These are phyloP conservation scores for Eonycteris spelaea DNA, from an alignment of 2,113 vertebrate genomes.

Conservation along the genomic window DNA sequence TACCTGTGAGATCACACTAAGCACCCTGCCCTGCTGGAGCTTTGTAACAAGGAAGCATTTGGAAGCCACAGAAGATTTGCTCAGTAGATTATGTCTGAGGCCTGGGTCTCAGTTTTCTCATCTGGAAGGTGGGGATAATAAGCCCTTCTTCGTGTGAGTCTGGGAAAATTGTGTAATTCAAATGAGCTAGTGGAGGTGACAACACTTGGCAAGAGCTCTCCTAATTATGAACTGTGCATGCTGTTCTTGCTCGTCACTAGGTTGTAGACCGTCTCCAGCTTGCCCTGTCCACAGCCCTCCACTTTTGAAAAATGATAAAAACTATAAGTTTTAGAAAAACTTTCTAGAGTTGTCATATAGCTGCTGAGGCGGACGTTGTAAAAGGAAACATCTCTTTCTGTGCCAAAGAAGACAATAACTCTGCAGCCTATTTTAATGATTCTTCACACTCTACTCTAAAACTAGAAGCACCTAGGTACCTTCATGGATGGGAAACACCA, in stretches of 20 bases:
- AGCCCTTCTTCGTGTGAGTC: not conserved
- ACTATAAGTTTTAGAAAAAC: not conserved
- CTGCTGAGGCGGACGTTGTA: not conserved
- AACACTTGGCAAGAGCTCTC: not conserved
- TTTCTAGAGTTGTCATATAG: not conserved
- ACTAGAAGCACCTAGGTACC: not conserved
- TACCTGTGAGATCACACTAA: not conserved
- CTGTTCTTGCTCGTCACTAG: not conserved
- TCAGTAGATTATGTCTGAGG: not conserved
- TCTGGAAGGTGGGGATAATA: not conserved
- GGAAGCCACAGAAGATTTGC: not conserved
- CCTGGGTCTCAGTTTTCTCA: not conserved
- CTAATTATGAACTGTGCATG: accelerated
- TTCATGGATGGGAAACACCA: not conserved
- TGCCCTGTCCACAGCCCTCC: not conserved
- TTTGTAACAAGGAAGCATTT: not conserved
- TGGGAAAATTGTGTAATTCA: not conserved
- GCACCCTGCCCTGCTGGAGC: not conserved
- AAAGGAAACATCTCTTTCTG: not conserved
- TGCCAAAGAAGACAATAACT: not conserved
- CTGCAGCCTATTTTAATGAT: not conserved
- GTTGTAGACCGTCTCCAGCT: not conserved
- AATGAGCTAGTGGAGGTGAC: not conserved
- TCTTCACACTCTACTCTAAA: not conserved
- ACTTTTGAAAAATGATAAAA: not conserved